Percentiles rank a stretch among this genome's conserved stretches.
Evolutionary conservation across 2,113 vertebrate species (phyloP).

Genomic region (Marcusenius ussheri): DNA sequence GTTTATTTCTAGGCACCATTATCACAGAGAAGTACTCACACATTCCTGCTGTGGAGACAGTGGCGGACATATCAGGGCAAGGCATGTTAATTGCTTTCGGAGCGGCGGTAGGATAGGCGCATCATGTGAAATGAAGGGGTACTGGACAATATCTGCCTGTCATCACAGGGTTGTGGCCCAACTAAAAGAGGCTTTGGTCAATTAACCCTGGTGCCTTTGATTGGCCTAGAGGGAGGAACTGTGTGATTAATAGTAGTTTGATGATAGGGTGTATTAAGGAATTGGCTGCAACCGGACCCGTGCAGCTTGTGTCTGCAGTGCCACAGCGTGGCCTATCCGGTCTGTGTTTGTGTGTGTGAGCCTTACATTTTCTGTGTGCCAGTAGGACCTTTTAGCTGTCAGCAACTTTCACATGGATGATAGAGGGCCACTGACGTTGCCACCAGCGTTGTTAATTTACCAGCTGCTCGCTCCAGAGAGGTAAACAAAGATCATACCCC

Average conservation of each 20-base stretch:
- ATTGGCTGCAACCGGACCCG: constrained; percentile 29
- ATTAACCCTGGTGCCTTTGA: constrained; percentile 41
- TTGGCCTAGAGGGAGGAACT: constrained; percentile 30
- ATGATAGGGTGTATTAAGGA: constrained; percentile 29
- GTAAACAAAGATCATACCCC: constrained; percentile 10
- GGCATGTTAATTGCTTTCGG: constrained; percentile 14
- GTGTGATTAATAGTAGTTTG: constrained; percentile 14
- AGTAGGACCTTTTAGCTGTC: constrained; percentile 37
- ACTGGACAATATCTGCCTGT: constrained; percentile 37
- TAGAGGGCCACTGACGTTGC: constrained; percentile 31
- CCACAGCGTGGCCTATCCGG: background rate
- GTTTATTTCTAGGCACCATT: constrained; percentile 35
- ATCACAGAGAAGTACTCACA: constrained; percentile 27
- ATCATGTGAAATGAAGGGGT: constrained; percentile 8
- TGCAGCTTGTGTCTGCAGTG: background rate
- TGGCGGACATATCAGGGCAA: background rate
- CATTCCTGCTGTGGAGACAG: constrained; percentile 13
- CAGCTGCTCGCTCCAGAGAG: background rate
- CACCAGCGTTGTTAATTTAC: constrained; percentile 15
- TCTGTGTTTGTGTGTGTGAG: constrained; percentile 1
- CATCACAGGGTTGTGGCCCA: constrained; percentile 33
- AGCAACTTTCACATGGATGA: constrained; percentile 33
- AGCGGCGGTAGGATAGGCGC: background rate
- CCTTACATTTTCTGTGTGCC: background rate
- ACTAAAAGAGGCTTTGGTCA: constrained; percentile 32